Base-by-base conservation (phyloP, 1,140 invertebrate genomes). In the Pararge aegeria region DNA sequence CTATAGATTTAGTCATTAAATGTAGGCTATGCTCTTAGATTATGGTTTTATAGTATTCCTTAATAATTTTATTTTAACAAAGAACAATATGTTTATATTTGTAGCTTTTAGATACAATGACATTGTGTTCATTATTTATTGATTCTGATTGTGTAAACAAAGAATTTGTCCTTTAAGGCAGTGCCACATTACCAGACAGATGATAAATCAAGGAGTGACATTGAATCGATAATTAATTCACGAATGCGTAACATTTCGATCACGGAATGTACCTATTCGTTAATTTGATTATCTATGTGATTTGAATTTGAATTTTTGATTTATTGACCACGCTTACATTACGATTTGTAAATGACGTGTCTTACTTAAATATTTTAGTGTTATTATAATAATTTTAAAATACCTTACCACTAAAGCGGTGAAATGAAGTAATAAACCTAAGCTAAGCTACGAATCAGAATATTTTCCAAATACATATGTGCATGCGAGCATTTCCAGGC, bases 51-150 rank as follows among this genome's bases (percentile, higher is more conserved):
- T 79, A 81, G 78, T 79, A 81, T 81, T 79, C 64, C 38, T 77
- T 68, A 49, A 61, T 50, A 56, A 55, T 55, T 65, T 56, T 60
- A 61, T 49, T 67, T 19, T 74, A 67, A 66, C 48, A 68, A 71
- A 65, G 16, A 66, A 64, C 42, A 57, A 55, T 49, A 29, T 58
- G 30, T 68, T 63, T 64, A 58, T 69, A 64, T 57, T 55, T 46
- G 37, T 64, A 48, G 55, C 19, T 18, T 46, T 66, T 52, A 50
- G 54, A 59, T 72, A 71, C 64, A 66, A 64, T 64, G 62, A 64
- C 64, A 71, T 62, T 71, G 67, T 78, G 73, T 83, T 81, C 74
- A 78, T 80, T 78, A 73, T 80, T 77, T 76, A 75, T 72, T 64
- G 68, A 72, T 75, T 64, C 64, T 73, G 58, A 62, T 72, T 76